Conservation (phyloP, 2,113 vertebrate genomes). For the Lipophrys pholis region DNA sequence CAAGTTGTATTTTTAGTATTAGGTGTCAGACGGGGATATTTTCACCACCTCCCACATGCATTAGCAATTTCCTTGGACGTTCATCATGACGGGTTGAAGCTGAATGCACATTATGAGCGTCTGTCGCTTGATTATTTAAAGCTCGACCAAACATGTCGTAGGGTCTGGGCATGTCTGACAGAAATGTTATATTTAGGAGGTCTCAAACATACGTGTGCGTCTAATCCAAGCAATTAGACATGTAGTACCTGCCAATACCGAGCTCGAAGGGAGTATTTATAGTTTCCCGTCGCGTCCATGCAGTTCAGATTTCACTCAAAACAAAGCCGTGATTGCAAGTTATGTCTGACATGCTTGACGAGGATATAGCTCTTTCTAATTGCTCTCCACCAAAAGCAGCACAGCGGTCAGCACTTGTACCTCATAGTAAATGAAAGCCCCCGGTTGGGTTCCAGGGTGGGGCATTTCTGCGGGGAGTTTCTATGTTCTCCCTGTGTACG, state of each 20-base stretch:
- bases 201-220: neutral
- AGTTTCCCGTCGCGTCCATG: neutral
- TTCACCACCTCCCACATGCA: constrained; percentile 18
- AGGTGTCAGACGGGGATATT: constrained; percentile 38
- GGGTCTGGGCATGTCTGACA: neutral
- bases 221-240: neutral
- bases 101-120: constrained; percentile 19
- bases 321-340: neutral
- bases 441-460: too few relatives aligned
- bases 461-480: too few relatives aligned
- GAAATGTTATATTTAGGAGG: neutral
- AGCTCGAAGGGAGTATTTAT: neutral
- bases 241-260: neutral
- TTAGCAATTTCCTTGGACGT: constrained; percentile 29
- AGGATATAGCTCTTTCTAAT: neutral
- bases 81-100: constrained; percentile 32
- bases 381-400: neutral
- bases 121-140: constrained; percentile 2
- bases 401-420: too few relatives aligned
- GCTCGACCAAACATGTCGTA: neutral
- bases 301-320: neutral
- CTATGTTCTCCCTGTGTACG: too few relatives aligned
- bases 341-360: neutral
- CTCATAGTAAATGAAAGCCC: too few relatives aligned
- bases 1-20: constrained; percentile 24